Evolutionary conservation across 35 echinoderm and acorn worm species (phyloP), one percentile per base, ranked within the genome.

Genomic region (Ptychodera flava): DNA sequence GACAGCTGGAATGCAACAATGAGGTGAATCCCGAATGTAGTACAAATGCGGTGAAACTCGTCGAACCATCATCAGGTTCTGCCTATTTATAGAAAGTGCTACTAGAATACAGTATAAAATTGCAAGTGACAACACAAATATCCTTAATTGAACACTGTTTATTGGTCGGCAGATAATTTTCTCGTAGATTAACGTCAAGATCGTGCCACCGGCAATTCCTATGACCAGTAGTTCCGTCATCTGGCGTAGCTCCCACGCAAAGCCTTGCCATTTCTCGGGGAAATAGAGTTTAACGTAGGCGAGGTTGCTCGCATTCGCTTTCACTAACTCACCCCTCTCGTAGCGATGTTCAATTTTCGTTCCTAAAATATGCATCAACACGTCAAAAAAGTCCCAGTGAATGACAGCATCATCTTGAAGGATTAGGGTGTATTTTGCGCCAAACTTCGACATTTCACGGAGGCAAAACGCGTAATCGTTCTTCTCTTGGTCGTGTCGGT

Each of bases 241-340:
- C 31, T 81, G 37, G 15, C 28, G 6, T 0, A 0, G 28, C 28
- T 89, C 87, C 1, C 38, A 38, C 1, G 79, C 79, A 34, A 32
- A 89, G 2, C 87, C 87, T 81, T 89, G 36, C 79, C 78, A 89
- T 75, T 89, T 89, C 82, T 89, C 87, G 37, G 87, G 87, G 34
- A 89, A 89, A 29, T 89, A 89, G 33, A 89, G 80, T 81, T 89
- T 89, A 15, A 89, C 36, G 22, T 78, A 80, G 35, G 79, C 87
- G 33, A 80, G 82, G 1, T 36, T 82, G 53, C 82, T 80, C 0
- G 15, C 0, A 37, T 82, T 89, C 0, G 30, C 38, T 30, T 38
- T 64, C 6, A 64, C 45, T 22, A 64, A 12, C 6, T 64, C 22
- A 6, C 45, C 45, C n/a, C n/a, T n/a, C n/a, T n/a, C n/a, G 45